Base-by-base conservation (phyloP, 1,140 invertebrate species). In the Trachelipus rathkii region DNA sequence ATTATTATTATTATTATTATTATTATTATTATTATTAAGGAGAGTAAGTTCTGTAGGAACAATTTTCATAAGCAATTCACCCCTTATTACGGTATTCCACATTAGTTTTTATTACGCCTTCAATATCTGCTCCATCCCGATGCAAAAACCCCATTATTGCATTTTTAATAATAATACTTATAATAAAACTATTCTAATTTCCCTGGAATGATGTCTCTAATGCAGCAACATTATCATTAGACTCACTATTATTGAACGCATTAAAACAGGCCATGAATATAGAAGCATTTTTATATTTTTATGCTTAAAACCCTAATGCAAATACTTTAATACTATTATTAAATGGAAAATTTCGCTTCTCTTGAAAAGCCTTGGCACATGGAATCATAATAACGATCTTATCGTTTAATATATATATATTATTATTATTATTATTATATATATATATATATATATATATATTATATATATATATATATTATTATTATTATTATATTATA, bases 131-230 rank as follows among this genome's bases (percentile, higher is more conserved):
- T 60, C 50, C 8, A 60, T 60, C 19, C 50, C 19, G 50, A 60
- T 4, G 50, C 19, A 19, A 33, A n/a, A 60, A 60, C 50, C 50
- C 8, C 50, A 60, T 60, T 60, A 60, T 60, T 60, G 50, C 50
- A 60, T 60, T 60, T 60, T 60, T 60, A 60, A 60, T 60, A 60
- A 15, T 60, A 60, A 60, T 60, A 60, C 50, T 60, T 60, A 60
- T 60, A 60, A 13, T 60, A 60, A 60, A 60, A 60, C 50, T 60
- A 60, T 60, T 60, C 50, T 60, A 60, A 60, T 60, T 60, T 60
- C 19, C 50, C 50, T 60, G 11, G 19, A 60, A 60, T 60, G 50
- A 15, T 60, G 50, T 60, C 50, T 60, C 50, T 60, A 60, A 60
- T 60, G 50, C 19, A 60, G 11, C 50, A 60, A 60, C 50, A 60